These are phyloP conservation scores for Circaetus gallicus DNA, from an alignment of 2,113 vertebrate species.

Conservation along the genomic window DNA sequence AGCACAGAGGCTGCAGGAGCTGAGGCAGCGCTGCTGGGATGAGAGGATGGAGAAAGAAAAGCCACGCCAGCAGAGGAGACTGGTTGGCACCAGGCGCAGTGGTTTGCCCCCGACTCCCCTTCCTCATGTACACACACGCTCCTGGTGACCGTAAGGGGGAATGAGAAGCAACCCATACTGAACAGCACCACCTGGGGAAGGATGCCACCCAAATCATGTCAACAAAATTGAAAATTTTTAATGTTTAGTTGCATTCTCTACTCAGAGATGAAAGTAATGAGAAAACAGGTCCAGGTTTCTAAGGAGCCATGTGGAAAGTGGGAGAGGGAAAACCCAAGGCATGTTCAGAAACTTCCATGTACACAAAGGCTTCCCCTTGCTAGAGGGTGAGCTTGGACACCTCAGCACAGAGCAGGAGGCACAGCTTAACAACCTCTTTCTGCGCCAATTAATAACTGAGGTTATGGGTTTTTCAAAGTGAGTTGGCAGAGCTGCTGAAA, in stretches of 20 bases:
- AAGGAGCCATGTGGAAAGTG: not conserved
- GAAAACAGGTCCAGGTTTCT: not conserved
- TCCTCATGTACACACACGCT: fast-evolving
- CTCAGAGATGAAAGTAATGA: not conserved
- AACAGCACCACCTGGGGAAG: not conserved
- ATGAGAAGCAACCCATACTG: not conserved
- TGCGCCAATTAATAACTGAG: not conserved
- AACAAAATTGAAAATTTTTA: not conserved
- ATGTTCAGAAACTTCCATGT: not conserved
- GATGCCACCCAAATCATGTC: not conserved
- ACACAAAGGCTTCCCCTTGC: not conserved
- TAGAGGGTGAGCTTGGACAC: not conserved
- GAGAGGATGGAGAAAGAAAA: not conserved
- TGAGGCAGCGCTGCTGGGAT: not conserved
- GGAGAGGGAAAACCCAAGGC: not conserved
- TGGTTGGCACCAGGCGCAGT: not conserved
- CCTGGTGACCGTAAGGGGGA: fast-evolving
- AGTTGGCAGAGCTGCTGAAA: not conserved
- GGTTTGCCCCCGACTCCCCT: not conserved
- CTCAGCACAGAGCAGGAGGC: not conserved
- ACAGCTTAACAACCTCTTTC: not conserved
- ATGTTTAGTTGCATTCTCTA: not conserved
- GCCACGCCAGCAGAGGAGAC: not conserved
- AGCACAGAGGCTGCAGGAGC: not conserved
- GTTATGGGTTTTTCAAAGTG: not conserved